phyloP scores from a whole-genome alignment of 2,113 vertebrate genomes.

The Balaenoptera acutorostrata region DNA sequence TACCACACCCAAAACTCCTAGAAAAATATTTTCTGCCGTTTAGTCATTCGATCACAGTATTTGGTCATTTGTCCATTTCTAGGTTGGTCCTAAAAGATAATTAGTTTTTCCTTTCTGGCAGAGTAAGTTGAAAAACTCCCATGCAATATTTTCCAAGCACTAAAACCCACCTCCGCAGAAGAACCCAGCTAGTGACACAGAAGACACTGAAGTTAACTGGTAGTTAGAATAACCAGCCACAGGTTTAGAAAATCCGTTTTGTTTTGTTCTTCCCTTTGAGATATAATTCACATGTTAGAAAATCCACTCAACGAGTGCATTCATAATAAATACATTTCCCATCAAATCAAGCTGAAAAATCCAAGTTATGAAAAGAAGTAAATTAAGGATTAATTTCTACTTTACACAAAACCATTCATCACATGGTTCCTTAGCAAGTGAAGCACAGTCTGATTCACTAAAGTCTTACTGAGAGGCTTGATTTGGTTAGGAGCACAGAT shows the following conservation, averaged over 20 bases:
- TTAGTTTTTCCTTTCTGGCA: not conserved
- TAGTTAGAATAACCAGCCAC: not conserved
- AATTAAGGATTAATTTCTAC: not conserved
- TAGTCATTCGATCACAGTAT: not conserved
- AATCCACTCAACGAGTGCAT: not conserved
- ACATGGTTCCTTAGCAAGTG: not conserved
- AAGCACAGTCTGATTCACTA: not conserved
- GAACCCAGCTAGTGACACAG: not conserved
- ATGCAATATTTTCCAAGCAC: not conserved
- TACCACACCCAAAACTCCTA: not conserved
- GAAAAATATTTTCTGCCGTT: slow-evolving; percentile 10
- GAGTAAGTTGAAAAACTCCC: not conserved
- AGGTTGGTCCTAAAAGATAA: not conserved
- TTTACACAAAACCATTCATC: not conserved
- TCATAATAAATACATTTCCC: not conserved
- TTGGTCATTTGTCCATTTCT: not conserved
- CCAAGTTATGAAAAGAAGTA: not conserved
- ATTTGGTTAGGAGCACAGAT: not conserved
- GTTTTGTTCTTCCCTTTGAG: not conserved
- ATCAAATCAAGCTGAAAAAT: not conserved
- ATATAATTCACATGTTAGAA: not conserved
- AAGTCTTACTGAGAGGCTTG: not conserved
- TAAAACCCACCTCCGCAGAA: not conserved
- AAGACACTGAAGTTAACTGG: not conserved
- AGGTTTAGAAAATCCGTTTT: not conserved